Conservation (phyloP, 37 sponge, comb jelly and placozoan species). For the Amphimedon queenslandica region DNA sequence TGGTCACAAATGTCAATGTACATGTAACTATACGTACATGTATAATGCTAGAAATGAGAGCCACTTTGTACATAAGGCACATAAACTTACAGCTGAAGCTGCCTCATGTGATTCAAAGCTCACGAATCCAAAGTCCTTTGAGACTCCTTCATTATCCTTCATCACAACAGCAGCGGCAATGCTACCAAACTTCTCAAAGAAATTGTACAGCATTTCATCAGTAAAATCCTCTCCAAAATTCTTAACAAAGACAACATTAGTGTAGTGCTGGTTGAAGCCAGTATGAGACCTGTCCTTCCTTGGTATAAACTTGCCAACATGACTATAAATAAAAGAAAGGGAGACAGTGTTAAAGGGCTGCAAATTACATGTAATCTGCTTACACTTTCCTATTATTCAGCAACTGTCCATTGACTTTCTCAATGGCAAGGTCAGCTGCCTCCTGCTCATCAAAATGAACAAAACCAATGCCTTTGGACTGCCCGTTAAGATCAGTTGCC, state of each 20-base stretch:
- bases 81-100: slow-evolving; percentile 57
- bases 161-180: slow-evolving; percentile 83
- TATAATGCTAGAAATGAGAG: too few relatives aligned
- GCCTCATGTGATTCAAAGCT: slow-evolving; percentile 84
- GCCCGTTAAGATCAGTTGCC: slow-evolving; percentile 69
- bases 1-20: too few relatives aligned
- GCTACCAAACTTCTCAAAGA: slow-evolving; percentile 73
- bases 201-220: slow-evolving; percentile 59
- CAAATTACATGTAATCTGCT: too few relatives aligned
- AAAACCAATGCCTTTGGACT: slow-evolving; percentile 93
- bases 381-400: slow-evolving; percentile 97
- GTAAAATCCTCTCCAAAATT: slow-evolving; percentile 87
- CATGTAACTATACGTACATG: too few relatives aligned
- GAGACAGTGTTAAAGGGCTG: too few relatives aligned
- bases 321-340: slow-evolving; percentile 25
- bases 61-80: too few relatives aligned
- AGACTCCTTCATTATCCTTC: slow-evolving; percentile 67
- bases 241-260: slow-evolving; percentile 96
- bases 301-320: slow-evolving; percentile 76
- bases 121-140: slow-evolving; percentile 90
- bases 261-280: slow-evolving; percentile 65
- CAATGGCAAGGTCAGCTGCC: slow-evolving; percentile 90
- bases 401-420: slow-evolving; percentile 97
- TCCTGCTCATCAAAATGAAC: slow-evolving; percentile 99
- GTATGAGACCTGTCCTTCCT: slow-evolving; percentile 74